These are phyloP conservation scores for Centroberyx gerrardi DNA, from an alignment of 2,797 vertebrate genomes.

Conservation along the genomic window DNA sequence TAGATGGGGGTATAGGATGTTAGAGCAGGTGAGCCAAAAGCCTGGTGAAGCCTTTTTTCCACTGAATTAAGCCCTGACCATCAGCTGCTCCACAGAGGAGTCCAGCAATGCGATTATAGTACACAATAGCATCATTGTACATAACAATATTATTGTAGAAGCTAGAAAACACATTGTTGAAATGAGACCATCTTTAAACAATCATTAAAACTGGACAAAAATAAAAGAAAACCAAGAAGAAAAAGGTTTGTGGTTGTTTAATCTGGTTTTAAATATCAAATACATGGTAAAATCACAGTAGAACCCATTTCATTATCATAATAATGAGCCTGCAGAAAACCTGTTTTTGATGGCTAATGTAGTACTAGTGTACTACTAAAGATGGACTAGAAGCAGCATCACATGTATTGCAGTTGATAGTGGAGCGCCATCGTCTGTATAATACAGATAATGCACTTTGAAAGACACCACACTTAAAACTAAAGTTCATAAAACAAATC, in stretches of 20 bases:
- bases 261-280: neutral
- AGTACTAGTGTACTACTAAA: neutral
- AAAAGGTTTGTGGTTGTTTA: conserved; percentile 50
- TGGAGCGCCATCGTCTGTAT: conserved; percentile 59
- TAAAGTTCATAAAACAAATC: neutral
- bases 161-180: neutral
- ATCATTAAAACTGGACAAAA: conserved; percentile 6
- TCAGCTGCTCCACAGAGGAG: neutral
- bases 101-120: too few relatives aligned
- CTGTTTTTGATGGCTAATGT: neutral
- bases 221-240: conserved; percentile 20
- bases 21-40: conserved; percentile 8
- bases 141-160: neutral
- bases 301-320: neutral
- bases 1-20: conserved; percentile 22
- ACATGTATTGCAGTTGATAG: conserved; percentile 28
- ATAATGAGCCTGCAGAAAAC: neutral
- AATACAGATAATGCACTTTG: conserved; percentile 52
- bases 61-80: neutral
- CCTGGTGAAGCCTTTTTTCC: neutral
- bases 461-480: conserved; percentile 1
- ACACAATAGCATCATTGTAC: too few relatives aligned
- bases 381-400: conserved; percentile 33
- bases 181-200: too few relatives aligned
- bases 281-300: too few relatives aligned